Conservation (phyloP, 2,797 vertebrate species). For the Buceros bicornis region DNA sequence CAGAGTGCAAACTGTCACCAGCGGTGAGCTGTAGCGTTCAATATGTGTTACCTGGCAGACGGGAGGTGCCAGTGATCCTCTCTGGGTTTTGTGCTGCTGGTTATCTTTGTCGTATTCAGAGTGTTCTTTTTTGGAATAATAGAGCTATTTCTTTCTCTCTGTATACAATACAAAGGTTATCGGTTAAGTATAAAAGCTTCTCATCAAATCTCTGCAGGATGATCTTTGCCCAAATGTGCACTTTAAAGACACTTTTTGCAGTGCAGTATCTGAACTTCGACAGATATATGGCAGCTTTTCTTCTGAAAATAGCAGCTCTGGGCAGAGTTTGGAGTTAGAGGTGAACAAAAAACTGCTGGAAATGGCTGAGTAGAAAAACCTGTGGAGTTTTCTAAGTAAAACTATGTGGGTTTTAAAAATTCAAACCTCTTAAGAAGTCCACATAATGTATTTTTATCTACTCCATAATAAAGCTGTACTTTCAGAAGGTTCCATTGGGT, state of each 20-base stretch:
- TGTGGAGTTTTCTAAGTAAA: not conserved
- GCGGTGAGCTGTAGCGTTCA: accelerated
- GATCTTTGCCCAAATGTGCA: constrained; percentile 3
- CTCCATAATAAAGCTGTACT: constrained; percentile 15
- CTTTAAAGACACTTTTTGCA: constrained; percentile 26
- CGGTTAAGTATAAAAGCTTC: constrained; percentile 26
- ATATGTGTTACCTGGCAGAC: not conserved
- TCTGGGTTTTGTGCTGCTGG: not conserved
- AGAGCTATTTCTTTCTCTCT: constrained; percentile 40
- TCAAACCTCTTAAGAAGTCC: not conserved
- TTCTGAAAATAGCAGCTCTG: constrained; percentile 1
- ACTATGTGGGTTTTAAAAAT: not conserved
- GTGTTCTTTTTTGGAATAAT: not conserved
- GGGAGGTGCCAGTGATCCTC: not conserved
- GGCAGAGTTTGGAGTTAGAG: not conserved
- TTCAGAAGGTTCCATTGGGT: constrained; percentile 39
- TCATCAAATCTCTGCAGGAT: constrained; percentile 34
- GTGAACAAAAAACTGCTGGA: not conserved
- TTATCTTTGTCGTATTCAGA: not conserved
- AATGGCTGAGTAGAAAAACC: not conserved
- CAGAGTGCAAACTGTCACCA: not conserved
- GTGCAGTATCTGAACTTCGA: not conserved
- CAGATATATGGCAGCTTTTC: not conserved
- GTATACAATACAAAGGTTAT: constrained; percentile 10
- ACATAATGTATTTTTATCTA: not conserved